Conservation (phyloP, 2,113 vertebrate species). For the Psophia crepitans region DNA sequence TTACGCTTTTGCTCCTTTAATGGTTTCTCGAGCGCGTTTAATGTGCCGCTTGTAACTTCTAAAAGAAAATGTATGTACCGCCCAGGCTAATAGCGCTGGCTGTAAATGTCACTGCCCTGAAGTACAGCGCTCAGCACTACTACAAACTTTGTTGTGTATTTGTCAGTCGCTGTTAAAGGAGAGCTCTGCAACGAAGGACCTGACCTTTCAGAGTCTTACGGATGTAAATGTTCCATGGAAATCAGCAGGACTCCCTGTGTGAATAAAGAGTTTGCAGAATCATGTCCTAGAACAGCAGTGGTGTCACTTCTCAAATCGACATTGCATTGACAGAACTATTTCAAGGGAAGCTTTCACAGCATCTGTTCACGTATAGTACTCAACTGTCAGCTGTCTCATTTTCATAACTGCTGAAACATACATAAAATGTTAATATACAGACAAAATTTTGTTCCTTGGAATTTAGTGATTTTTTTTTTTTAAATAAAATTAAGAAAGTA, state of each 20-base stretch:
- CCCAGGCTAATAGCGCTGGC: not conserved
- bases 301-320: conserved; percentile 25
- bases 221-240: not conserved
- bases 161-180: not conserved
- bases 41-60: not conserved
- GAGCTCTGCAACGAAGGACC: not conserved
- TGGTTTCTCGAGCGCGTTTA: not conserved
- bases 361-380: conserved; percentile 47
- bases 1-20: rapidly evolving
- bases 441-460: not conserved
- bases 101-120: not conserved
- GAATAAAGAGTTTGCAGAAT: not conserved
- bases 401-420: conserved; percentile 53
- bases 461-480: not conserved
- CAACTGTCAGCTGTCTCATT: conserved; percentile 51
- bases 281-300: not conserved
- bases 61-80: not conserved
- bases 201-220: not conserved
- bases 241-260: not conserved
- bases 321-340: conserved; percentile 47
- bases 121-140: not conserved
- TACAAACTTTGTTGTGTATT: not conserved
- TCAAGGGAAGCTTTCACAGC: conserved; percentile 36
- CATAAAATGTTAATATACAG: not conserved
- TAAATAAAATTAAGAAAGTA: not conserved